A percentile compares a stretch with the other conserved stretches of the same genome.
These are phyloP conservation scores for Dipodomys merriami DNA, from an alignment of 2,113 vertebrate species.

Conservation along the genomic window DNA sequence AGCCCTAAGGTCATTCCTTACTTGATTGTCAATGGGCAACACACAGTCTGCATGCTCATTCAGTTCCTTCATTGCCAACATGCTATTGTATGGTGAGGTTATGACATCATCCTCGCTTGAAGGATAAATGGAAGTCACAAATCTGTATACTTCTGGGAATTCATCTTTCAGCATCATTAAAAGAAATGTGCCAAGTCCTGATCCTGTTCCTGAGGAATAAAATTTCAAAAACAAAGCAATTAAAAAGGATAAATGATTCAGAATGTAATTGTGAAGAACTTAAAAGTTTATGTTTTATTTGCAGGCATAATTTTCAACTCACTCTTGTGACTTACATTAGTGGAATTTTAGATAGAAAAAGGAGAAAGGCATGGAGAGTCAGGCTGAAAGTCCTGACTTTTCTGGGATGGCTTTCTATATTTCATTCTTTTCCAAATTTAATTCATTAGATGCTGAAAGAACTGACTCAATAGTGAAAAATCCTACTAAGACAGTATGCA, in stretches of 20 bases:
- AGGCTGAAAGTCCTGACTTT: background rate
- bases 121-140: conserved; percentile 95
- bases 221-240: conserved; percentile 65
- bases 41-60: conserved; percentile 97
- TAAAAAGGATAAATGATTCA: background rate
- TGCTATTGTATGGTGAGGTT: conserved; percentile 97
- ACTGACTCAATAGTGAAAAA: background rate
- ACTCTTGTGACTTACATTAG: background rate
- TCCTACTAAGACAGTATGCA: background rate
- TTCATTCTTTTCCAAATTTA: conserved; percentile 14
- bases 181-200: conserved; percentile 95
- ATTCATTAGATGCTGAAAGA: background rate
- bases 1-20: conserved; percentile 78
- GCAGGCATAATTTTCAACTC: conserved; percentile 21
- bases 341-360: conserved; percentile 13
- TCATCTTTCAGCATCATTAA: conserved; percentile 95
- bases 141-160: conserved; percentile 95
- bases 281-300: background rate
- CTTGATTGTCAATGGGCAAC: conserved; percentile 96
- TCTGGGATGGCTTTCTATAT: background rate
- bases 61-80: conserved; percentile 96
- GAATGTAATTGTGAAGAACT: conserved; percentile 7
- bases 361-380: background rate
- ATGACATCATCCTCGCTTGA: conserved; percentile 97
- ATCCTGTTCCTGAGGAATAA: conserved; percentile 92